Evolutionary conservation across 2,888 invertebrate species (phyloP), one percentile per base, ranked within the genome.

Genomic region (Hirtodrosophila alboralis): DNA sequence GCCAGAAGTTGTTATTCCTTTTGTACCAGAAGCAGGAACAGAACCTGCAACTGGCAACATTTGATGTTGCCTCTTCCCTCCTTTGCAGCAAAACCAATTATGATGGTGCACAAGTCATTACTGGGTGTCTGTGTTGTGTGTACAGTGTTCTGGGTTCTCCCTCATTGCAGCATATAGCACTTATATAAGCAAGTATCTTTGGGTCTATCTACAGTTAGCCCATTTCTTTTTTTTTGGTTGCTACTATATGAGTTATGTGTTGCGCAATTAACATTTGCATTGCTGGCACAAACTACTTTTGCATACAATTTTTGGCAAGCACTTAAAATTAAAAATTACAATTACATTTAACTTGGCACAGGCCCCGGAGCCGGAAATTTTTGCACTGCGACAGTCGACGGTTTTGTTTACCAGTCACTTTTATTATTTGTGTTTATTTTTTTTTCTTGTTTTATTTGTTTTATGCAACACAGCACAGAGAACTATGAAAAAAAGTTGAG

Each of bases 321-420:
- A 79, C 79, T 79, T 85, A 83, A 79, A 79, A 85, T 84, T 85
- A 84, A 79, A 81, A 81, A 81, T 80, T 83, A 80, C 83, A 81
- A 83, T 83, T 81, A 80, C 80, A 80, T 79, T 83, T 77, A 59
- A 73, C 68, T 81, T 81, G 80, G 80, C 80, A 77, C 33, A 26
- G 44, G 44, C 13, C n/a, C 23, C 36, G 41, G 34, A 51, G 41
- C 34, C 57, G 62, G 49, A 65, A 45, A 69, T 67, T 76, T 54
- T 58, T 57, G 45, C 54, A 60, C 51, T 79, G 59, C 80, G 74
- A 65, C 77, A 74, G 75, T 33, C 56, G 56, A 52, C 45, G 44
- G 18, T 57, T 49, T 62, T 71, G 68, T 71, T 67, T 71, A 63
- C 72, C 58, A 48, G 26, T 27, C 43, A 43, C n/a, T n/a, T n/a